Evolutionary conservation across 2,113 vertebrate genomes (phyloP).

Genomic region (Anas platyrhynchos): DNA sequence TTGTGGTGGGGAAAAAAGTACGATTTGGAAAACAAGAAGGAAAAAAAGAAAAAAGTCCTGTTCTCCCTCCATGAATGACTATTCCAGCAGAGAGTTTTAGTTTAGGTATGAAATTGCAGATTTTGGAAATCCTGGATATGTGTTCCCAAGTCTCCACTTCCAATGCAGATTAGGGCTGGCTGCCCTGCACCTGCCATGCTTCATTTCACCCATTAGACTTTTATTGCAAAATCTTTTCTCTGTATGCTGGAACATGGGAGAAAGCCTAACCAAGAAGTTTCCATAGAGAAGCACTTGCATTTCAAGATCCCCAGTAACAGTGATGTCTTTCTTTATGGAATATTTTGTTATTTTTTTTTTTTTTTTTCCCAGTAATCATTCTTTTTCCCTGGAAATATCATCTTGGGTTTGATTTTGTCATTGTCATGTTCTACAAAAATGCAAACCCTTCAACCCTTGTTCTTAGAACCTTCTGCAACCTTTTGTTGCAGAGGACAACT

Average conservation of each 20-base stretch:
- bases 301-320: neutral
- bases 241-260: no score
- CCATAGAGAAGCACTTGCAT: neutral
- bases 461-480: neutral
- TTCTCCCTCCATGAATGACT: neutral
- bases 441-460: neutral
- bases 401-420: neutral
- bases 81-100: neutral
- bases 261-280: neutral
- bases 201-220: accelerated
- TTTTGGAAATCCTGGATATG: neutral
- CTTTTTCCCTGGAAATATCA: neutral
- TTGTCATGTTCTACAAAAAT: neutral
- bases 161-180: neutral
- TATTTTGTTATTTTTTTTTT: neutral
- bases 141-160: neutral
- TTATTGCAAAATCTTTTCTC: neutral
- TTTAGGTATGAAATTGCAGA: neutral
- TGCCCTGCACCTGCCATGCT: neutral
- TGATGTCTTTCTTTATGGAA: neutral
- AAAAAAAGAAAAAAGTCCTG: neutral
- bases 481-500: neutral
- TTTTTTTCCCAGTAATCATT: neutral
- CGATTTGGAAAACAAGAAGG: neutral
- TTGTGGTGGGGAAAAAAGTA: neutral